Evolutionary conservation across 2,888 invertebrate species (phyloP), one percentile per base, ranked within the genome.

Genomic region (Eretmocerus hayati): DNA sequence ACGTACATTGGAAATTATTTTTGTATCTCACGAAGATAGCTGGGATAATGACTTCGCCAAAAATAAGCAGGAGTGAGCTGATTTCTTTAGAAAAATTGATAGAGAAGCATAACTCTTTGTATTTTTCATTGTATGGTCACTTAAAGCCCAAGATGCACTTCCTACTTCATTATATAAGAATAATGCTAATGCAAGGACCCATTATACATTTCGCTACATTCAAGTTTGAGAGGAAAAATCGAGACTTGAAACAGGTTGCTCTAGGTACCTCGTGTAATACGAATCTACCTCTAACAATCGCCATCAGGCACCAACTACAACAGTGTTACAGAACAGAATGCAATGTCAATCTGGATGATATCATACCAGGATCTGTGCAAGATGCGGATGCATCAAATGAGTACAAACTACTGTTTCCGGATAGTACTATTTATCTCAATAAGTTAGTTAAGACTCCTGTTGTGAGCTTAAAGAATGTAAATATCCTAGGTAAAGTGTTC

Each of bases 261-360:
- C n/a, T 38, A 11, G 38, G 21, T 22, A 38, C 21, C 22, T 16
- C 38, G 21, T 21, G 20, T 38, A 21, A 20, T 20, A 21, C n/a
- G n/a, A 38, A 38, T 38, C 5, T 21, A 20, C 38, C 38, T 3
- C 16, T 38, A 4, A 38, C 21, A 9, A 13, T 38, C 22, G 21
- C 38, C 15, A 38, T 38, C 6, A 21, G 38, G 15, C 38, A 38
- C 15, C 38, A 38, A 22, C 21, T 38, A 22, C 38, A 38, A 21
- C n/a, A 22, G 22, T 38, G 38, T 16, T 21, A 21, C 13, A 38
- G 4, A 31, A n/a, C 31, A n/a, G 15, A n/a, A 15, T 31, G 15
- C 15, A 15, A 13, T 31, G 6, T 15, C 31, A 6, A 31, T n/a
- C 13, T 31, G 4, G n/a, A 31, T 31, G 6, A 31, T n/a, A n/a